phyloP scores from a whole-genome alignment of 2,113 vertebrate genomes.

The Clarias magur region DNA sequence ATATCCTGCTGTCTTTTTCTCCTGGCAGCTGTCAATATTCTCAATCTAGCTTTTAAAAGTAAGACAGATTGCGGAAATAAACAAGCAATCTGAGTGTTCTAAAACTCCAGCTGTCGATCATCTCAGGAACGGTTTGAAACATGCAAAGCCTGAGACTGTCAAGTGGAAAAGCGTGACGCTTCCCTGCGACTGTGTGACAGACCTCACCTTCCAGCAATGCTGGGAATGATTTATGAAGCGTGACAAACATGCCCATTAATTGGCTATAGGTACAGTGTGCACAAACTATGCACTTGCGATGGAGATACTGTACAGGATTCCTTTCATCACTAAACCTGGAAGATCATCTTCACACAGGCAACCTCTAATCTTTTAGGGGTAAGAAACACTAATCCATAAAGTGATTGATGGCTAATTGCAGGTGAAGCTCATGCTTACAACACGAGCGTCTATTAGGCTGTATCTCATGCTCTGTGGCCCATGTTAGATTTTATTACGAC shows the following conservation, averaged over 20 bases:
- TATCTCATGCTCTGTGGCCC: slow-evolving; percentile 22
- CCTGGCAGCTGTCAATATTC: background rate
- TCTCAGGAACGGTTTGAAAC: background rate
- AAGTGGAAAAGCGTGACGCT: slow-evolving; percentile 30
- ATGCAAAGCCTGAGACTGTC: background rate
- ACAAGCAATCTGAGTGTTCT: background rate
- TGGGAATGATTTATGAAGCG: slow-evolving; percentile 26
- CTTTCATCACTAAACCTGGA: background rate
- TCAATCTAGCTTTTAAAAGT: background rate
- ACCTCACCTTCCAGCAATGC: slow-evolving; percentile 14
- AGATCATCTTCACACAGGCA: background rate
- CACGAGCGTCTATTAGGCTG: slow-evolving; percentile 21
- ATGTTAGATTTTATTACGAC: slow-evolving; percentile 32
- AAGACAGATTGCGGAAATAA: background rate
- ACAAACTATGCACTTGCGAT: background rate
- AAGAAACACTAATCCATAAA: background rate
- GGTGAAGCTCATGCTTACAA: slow-evolving; percentile 23
- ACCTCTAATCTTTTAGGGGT: background rate
- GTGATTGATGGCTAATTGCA: slow-evolving; percentile 32
- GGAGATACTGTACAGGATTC: background rate
- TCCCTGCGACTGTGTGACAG: slow-evolving; percentile 6
- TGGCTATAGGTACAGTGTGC: slow-evolving; percentile 16
- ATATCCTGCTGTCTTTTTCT: background rate
- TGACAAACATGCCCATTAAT: slow-evolving; percentile 15
- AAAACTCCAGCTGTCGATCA: background rate